These are phyloP conservation scores for Hartigia nigra DNA, from an alignment of 2,888 invertebrate species.

Conservation along the genomic window DNA sequence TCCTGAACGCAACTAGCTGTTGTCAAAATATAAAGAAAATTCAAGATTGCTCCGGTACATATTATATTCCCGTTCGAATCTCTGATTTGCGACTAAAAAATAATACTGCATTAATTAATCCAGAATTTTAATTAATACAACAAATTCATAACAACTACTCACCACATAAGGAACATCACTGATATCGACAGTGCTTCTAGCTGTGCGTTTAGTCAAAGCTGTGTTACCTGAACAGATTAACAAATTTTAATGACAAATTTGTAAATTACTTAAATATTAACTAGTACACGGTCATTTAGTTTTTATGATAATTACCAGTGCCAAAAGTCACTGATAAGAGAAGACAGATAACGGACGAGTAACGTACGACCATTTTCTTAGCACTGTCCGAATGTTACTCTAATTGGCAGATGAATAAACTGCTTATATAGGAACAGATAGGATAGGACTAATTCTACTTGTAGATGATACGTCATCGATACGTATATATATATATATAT, in stretches of 20 bases:
- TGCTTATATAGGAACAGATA: neutral
- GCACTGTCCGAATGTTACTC: neutral
- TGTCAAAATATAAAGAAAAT: neutral
- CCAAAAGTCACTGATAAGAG: neutral
- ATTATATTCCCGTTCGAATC: neutral
- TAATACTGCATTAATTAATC: neutral
- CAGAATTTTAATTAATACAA: neutral
- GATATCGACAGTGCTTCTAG: neutral
- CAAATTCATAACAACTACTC: neutral
- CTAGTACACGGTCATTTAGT: neutral
- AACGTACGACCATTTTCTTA: neutral
- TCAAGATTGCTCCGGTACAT: neutral
- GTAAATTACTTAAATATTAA: neutral
- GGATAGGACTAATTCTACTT: neutral
- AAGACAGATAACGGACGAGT: neutral
- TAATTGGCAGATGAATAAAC: neutral
- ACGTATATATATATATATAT: neutral
- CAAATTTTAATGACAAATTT: neutral
- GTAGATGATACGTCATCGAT: neutral
- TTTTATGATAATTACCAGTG: neutral
- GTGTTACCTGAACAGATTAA: neutral
- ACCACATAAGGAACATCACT: neutral
- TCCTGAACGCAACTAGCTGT: neutral
- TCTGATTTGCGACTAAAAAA: neutral
- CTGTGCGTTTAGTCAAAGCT: neutral